Base-by-base conservation (phyloP, 2,888 invertebrate genomes). In the Nomada lathburiana region DNA sequence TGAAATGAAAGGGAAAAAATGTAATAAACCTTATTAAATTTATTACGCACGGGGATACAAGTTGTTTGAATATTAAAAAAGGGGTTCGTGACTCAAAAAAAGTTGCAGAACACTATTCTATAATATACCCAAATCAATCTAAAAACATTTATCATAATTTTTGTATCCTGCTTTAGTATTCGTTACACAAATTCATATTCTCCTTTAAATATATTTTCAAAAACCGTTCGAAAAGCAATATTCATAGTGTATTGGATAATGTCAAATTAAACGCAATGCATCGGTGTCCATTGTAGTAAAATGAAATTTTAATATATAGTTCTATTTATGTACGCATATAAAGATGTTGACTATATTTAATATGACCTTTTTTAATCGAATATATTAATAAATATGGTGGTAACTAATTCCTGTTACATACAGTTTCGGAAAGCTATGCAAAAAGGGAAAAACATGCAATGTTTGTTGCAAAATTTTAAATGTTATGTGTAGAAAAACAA, bases 401-500 rank as follows among this genome's bases (percentile, higher is more conserved):
- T 26, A 26, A 26, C 26, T 26, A 26, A 57, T 44, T n/a, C 9
- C 2, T 69, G 44, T 44, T 13, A 23, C 44, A 57, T 26, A 57
- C 18, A 26, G 26, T 69, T 44, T 4, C 23, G 2, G 42, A 69
- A 69, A 44, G 44, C 16, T n/a, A 69, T 67, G 26, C 0, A 23
- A 55, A 68, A 16, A 55, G 11, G 23, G 7, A 57, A 42, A 16
- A 69, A 57, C 57, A 57, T 57, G 44, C 44, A 69, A 44, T 57
- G 44, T 57, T 44, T 44, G 23, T 57, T 57, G 52, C 4, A 20
- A 52, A 52, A 29, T 52, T 52, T 36, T 11, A 36, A 67, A 69
- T 57, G 11, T 69, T 69, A n/a, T 44, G 13, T 44, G 23, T 26
- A 69, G 3, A 55, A 55, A 42, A 55, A 55, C 23, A 55, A 68